Base-by-base conservation (phyloP, 2,113 vertebrate genomes). In the Syngnathus floridae region DNA sequence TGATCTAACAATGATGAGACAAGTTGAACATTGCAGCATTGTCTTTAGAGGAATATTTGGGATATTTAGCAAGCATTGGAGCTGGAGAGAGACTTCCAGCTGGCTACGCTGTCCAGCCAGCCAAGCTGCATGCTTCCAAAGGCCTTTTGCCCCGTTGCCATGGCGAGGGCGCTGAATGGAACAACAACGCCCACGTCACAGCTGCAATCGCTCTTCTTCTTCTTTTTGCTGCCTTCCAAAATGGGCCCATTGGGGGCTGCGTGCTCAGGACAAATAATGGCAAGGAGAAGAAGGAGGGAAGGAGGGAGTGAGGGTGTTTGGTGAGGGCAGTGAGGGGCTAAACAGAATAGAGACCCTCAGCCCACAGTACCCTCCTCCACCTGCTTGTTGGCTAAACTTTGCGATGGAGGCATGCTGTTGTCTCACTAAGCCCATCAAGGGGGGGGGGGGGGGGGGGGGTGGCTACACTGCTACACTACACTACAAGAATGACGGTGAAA, bases 111-210 rank as follows among this genome's bases (percentile, higher is more conserved):
- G 92, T 84, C 92, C 91, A 88, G 87, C 86, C 88, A 92, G 77
- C 91, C 90, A 92, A 86, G 78, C 67, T 46, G 91, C 93, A 92
- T 96, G 94, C 94, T 96, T 96, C 86, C 89, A 89, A 61, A 82
- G 77, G 88, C 91, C 86, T 91, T 61, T 88, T 91, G 92, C 85
- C 92, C 79, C 91, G 95, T 97, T 97, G 93, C 95, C 94, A 98
- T 97, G 95, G 93, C 80, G 90, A 95, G 88, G 54, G 69, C 90
- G 89, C 85, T 92, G 92, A 92, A 93, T 92, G 93, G 93, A 94
- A 93, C 92, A 93, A 93, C 92, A 89, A 91, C 90, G 90, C 93
- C 92, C 91, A 94, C 93, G 92, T 93, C 93, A 91, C 90, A 91
- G 90, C 89, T 91, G 90, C 88, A 85, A 70, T 84, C 87, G 83